Percentiles rank a stretch among this genome's conserved stretches.
phyloP scores from a whole-genome alignment of 2,797 vertebrate genomes.

The Eutrigla gurnardus region DNA sequence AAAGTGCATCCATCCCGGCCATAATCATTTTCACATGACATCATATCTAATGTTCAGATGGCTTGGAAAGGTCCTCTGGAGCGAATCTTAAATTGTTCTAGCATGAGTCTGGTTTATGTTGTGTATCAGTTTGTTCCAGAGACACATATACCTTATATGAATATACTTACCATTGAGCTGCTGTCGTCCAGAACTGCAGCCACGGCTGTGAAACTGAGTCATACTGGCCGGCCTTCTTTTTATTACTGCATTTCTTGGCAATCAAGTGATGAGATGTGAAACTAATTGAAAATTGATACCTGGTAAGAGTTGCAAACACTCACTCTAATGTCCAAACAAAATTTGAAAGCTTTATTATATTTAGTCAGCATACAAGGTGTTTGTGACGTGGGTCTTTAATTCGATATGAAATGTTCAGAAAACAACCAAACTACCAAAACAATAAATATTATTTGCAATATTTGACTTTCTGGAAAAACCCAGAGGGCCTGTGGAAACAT shows the following conservation, averaged over 20 bases:
- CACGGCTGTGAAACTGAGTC: background rate
- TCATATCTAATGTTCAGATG: background rate
- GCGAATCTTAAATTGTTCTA: background rate
- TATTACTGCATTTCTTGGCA: background rate
- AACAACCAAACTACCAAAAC: constrained; percentile 59
- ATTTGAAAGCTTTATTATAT: constrained; percentile 77
- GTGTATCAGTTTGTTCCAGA: background rate
- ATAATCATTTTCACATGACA: background rate
- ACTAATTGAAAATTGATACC: background rate
- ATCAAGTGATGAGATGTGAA: background rate
- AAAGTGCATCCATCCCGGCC: background rate
- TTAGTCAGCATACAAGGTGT: constrained; percentile 71
- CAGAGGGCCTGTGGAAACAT: constrained; percentile 32
- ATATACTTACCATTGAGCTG: background rate
- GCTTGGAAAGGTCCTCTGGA: background rate
- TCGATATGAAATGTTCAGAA: constrained; percentile 73
- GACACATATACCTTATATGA: background rate
- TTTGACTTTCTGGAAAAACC: constrained; percentile 32
- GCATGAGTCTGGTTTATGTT: background rate
- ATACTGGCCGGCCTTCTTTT: background rate
- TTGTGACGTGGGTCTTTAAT: constrained; percentile 63
- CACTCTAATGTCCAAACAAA: constrained; percentile 38
- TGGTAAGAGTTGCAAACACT: constrained; percentile 8
- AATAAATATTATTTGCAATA: constrained; percentile 74
- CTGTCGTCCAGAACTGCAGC: background rate